These are phyloP conservation scores for Edolisoma coerulescens DNA, from an alignment of 2,113 vertebrate genomes.

Conservation along the genomic window DNA sequence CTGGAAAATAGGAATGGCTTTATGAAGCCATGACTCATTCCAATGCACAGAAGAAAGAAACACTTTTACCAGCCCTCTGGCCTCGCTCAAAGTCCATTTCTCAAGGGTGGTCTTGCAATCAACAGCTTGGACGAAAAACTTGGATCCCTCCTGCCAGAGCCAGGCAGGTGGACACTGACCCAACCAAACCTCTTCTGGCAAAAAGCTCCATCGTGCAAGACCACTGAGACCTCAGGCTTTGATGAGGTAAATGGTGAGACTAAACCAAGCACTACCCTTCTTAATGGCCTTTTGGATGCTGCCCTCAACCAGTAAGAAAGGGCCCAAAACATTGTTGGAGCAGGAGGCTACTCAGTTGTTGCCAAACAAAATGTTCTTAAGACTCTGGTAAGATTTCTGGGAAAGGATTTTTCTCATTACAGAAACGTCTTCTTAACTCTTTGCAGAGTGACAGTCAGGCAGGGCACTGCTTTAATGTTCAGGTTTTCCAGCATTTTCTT, in stretches of 20 bases:
- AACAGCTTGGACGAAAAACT: neutral
- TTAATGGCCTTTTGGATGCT: neutral
- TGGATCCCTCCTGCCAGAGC: neutral
- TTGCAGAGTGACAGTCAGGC: neutral
- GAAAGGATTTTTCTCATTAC: neutral
- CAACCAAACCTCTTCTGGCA: neutral
- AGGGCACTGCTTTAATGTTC: neutral
- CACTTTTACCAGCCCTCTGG: neutral
- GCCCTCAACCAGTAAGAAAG: neutral
- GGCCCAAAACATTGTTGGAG: neutral
- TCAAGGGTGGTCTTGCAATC: neutral
- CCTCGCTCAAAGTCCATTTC: neutral
- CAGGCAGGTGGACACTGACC: neutral
- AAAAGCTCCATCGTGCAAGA: neutral
- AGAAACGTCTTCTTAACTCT: neutral
- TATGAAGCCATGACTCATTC: neutral
- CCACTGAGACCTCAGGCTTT: neutral
- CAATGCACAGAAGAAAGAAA: neutral
- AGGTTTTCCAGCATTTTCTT: neutral
- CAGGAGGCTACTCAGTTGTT: neutral
- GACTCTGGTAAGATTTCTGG: neutral
- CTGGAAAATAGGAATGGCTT: neutral
- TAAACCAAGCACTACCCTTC: neutral
- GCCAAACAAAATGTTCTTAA: neutral
- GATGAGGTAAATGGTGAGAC: neutral